Evolutionary conservation across 2,888 invertebrate species (phyloP), one percentile per base, ranked within the genome.

Genomic region (Eucriotettix oculatus): DNA sequence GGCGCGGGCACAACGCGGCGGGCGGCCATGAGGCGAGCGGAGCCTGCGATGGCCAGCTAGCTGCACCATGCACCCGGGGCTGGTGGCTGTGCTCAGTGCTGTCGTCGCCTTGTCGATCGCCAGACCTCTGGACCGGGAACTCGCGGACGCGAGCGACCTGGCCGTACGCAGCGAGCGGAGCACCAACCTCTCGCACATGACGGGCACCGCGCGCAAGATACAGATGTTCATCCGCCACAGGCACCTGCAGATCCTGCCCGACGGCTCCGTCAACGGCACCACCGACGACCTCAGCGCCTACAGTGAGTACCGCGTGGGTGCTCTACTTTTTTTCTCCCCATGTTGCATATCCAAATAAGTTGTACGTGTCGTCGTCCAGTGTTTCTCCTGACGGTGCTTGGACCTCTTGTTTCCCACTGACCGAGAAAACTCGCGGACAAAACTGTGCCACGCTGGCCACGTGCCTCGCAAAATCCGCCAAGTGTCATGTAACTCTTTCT

Each of bases 201-300:
- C 86, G 68, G 87, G 88, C 73, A 83, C 86, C 63, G 82, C 84
- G 66, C 80, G 88, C 69, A 87, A 86, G 72, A 87, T 90, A 71
- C 86, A 86, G 77, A 81, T 90, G 81, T 87, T 84, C 78, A 84
- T 90, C 75, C 88, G 86, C 78, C 86, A 89, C 78, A 82, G 85
- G 68, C 85, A 86, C 73, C 80, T 90, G 67, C 90, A 90, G 77
- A 79, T 90, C 69, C 76, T 87, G 76, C 86, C 87, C 67, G 88
- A 89, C 77, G 90, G 90, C 74, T 85, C 85, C 69, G 87, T 90
- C 75, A 88, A 87, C 78, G 89, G 90, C 68, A 88, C 88, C 72
- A 81, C 79, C 71, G 84, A 88, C 74, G 85, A 84, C 76, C 80
- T 79, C 73, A 87, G 87, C 77, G 84, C 85, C 77, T 87, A 86